These are phyloP conservation scores for Pinna nobilis DNA, from an alignment of 1,140 invertebrate genomes.

Conservation along the genomic window DNA sequence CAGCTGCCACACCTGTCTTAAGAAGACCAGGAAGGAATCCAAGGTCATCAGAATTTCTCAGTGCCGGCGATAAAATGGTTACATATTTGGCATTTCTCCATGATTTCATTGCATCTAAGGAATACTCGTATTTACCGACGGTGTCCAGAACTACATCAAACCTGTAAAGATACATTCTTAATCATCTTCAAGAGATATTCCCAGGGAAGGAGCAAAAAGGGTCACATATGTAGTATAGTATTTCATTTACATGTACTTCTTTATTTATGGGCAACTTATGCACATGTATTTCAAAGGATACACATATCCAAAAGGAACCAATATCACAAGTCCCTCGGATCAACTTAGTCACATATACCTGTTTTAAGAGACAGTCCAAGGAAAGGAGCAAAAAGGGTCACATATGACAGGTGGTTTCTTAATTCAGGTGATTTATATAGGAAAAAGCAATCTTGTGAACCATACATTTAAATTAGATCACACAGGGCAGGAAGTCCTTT, in stretches of 20 bases:
- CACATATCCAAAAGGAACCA: too few species aligned
- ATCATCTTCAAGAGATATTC: neutral
- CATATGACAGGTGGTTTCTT: too few species aligned
- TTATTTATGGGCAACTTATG: too few species aligned
- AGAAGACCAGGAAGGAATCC: conserved; percentile 79
- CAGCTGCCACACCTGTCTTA: conserved; percentile 57
- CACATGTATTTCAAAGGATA: too few species aligned
- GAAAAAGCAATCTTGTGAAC: too few species aligned
- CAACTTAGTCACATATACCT: too few species aligned
- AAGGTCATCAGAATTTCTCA: conserved; percentile 86
- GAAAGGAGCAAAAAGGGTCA: too few species aligned
- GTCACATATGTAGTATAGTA: neutral
- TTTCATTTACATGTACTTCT: neutral
- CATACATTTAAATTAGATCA: too few species aligned
- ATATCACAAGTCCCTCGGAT: too few species aligned
- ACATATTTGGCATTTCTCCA: conserved; percentile 87
- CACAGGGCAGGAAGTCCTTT: too few species aligned
- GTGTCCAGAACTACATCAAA: conserved; percentile 92
- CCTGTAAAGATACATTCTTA: conserved; percentile 74
- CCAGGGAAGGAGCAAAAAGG: neutral
- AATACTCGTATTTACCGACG: conserved; percentile 80
- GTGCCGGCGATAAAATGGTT: conserved; percentile 87
- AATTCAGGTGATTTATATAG: too few species aligned
- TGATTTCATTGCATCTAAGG: conserved; percentile 77
- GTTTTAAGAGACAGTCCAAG: too few species aligned